Percentiles rank a stretch among this genome's conserved stretches.
These are phyloP conservation scores for Falco biarmicus DNA, from an alignment of 2,797 vertebrate species.

Conservation along the genomic window DNA sequence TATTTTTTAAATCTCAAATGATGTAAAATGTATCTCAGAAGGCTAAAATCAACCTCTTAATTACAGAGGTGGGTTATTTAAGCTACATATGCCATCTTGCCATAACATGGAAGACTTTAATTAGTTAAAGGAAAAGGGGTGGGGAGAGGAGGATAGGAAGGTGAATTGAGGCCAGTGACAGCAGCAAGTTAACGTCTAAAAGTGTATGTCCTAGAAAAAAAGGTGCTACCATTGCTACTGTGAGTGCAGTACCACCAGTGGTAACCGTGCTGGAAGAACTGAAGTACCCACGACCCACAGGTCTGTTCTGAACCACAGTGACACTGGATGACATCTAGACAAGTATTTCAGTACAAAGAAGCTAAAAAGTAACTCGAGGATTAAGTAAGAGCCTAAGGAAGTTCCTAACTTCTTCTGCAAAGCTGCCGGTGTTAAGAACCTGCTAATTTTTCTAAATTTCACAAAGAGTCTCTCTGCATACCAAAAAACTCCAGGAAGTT, in stretches of 20 bases:
- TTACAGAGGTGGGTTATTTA: constrained; percentile 34
- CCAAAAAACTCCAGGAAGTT: background rate
- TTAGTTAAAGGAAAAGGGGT: background rate
- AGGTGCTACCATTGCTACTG: background rate
- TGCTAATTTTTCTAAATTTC: background rate
- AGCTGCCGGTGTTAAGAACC: background rate
- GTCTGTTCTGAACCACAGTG: background rate
- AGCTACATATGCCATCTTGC: constrained; percentile 24
- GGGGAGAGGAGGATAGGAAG: background rate
- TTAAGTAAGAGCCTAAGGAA: background rate
- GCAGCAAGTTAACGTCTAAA: background rate
- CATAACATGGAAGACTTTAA: constrained; percentile 49
- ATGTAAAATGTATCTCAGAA: constrained; percentile 31
- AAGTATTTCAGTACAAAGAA: background rate
- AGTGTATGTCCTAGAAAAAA: background rate
- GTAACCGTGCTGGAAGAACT: background rate
- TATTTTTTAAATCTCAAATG: constrained; percentile 37
- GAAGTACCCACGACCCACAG: background rate
- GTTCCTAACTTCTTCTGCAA: background rate
- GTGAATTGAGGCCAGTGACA: background rate
- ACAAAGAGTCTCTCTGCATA: background rate
- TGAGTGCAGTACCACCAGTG: background rate
- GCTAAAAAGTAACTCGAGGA: background rate
- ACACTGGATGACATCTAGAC: background rate
- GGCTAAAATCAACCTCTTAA: constrained; percentile 37